Evolutionary conservation across 2,797 vertebrate genomes (phyloP).

Genomic region (Erethizon dorsatum): DNA sequence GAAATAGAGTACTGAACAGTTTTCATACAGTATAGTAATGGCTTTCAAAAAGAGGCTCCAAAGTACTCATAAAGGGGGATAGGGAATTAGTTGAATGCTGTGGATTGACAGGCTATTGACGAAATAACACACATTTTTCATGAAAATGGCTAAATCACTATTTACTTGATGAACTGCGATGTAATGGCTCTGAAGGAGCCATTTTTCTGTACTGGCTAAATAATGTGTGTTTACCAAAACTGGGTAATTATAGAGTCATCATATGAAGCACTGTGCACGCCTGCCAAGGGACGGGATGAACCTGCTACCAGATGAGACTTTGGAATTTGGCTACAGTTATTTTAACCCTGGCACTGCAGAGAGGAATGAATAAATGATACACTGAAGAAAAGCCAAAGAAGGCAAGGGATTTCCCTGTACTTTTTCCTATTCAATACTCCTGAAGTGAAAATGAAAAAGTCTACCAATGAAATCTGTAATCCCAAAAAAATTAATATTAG

Average conservation of each 20-base stretch:
- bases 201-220: constrained; percentile 86
- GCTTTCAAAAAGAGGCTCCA: constrained; percentile 69
- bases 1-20: constrained; percentile 60
- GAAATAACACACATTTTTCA: constrained; percentile 82
- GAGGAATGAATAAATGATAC: constrained; percentile 60
- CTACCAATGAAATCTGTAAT: constrained; percentile 5
- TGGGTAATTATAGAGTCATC: constrained; percentile 87
- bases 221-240: constrained; percentile 86
- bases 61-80: constrained; percentile 52
- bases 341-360: constrained; percentile 66
- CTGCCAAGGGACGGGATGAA: constrained; percentile 67
- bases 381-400: constrained; percentile 62
- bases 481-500: constrained; percentile 8
- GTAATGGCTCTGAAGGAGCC: constrained; percentile 79
- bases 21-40: constrained; percentile 63
- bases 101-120: constrained; percentile 69
- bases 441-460: background rate
- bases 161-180: constrained; percentile 85
- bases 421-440: constrained; percentile 11
- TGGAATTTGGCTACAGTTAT: constrained; percentile 77
- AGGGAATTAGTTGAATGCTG: constrained; percentile 74
- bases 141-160: constrained; percentile 83
- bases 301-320: constrained; percentile 67
- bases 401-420: background rate
- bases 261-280: constrained; percentile 81